Evolutionary conservation across 35 echinoderm and acorn worm genomes (phyloP), one percentile per base, ranked within the genome.

Genomic region (Heliocidaris erythrogramma): DNA sequence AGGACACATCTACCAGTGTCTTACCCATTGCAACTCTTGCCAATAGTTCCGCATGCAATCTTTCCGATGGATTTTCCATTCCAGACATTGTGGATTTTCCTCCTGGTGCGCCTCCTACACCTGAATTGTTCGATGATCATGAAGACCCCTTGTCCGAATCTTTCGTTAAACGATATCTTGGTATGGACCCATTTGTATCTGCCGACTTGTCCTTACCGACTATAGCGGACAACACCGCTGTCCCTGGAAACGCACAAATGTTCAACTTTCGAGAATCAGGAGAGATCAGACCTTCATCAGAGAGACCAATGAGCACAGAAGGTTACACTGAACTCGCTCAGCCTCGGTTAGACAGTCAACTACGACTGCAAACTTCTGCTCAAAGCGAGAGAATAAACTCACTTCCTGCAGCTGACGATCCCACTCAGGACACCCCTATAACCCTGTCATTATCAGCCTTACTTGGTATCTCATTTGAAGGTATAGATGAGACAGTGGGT

Each of bases 141-240:
- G 49, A 59, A 4, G 91, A 59, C 50, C 91, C 87, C 10, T 48
- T 89, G 5, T 89, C 87, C 12, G 31, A 32, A 32, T 89, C 87
- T 4, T 92, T 92, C 29, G 91, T 92, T 17, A 21, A 92, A 48
- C 91, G 30, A 12, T 92, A 92, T 59, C 91, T 92, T 30, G 91
- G 91, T 59, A 48, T 2, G 12, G 91, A 59, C 16, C 48, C 91
- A 30, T 30, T 92, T 13, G 7, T 30, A 11, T 30, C 91, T 59
- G 4, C 29, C 6, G 91, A 92, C n/a, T 59, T 92, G 17, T 52
- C 16, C 18, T 53, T 92, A 13, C 48, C 91, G 49, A 48, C n/a
- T 59, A 48, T 78, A 27, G 65, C 65, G 65, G 65, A 78, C 65
- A 78, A 78, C 65, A 27, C 17, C 0, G 5, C 65, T 27, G 27